Conservation (phyloP, 2,797 vertebrate species). For the Takifugu rubripes region DNA sequence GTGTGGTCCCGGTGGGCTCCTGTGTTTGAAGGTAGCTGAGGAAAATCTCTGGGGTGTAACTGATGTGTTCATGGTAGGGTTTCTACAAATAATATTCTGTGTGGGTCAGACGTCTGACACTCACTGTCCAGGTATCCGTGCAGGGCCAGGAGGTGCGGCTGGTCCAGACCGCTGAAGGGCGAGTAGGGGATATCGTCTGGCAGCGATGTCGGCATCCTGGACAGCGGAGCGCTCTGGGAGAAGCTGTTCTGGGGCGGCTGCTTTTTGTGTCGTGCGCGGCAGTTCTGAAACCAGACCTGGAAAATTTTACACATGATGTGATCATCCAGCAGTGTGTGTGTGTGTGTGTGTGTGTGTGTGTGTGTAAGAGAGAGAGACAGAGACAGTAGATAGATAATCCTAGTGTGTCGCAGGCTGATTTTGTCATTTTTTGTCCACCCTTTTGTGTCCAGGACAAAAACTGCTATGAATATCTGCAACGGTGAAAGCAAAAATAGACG, state of each 20-base stretch:
- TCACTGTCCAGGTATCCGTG: conserved; percentile 97
- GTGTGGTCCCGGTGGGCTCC: too few relatives aligned
- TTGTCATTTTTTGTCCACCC: not conserved
- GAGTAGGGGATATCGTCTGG: conserved; percentile 94
- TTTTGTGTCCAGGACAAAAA: too few relatives aligned
- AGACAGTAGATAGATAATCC: not conserved
- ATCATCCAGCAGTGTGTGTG: not conserved
- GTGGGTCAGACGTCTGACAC: conserved; percentile 38
- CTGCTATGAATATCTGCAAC: too few relatives aligned
- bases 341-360: not conserved
- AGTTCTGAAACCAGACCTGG: conserved; percentile 99
- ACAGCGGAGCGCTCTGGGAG: conserved; percentile 83
- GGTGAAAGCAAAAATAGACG: too few relatives aligned
- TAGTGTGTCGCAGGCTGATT: not conserved
- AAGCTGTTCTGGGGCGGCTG: conserved; percentile 89
- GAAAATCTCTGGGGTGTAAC: too few relatives aligned
- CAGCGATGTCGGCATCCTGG: conserved; percentile 91
- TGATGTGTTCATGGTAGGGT: too few relatives aligned
- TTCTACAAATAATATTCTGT: not conserved
- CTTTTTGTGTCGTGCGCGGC: conserved; percentile 98
- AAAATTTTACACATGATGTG: conserved; percentile 35
- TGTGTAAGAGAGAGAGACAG: too few relatives aligned
- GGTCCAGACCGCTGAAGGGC: conserved; percentile 91
- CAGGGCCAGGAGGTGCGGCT: conserved; percentile 92
- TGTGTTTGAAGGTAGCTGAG: too few relatives aligned